Conservation (phyloP, 35 echinoderm and acorn worm species). For the Hemicentrotus pulcherrimus region DNA sequence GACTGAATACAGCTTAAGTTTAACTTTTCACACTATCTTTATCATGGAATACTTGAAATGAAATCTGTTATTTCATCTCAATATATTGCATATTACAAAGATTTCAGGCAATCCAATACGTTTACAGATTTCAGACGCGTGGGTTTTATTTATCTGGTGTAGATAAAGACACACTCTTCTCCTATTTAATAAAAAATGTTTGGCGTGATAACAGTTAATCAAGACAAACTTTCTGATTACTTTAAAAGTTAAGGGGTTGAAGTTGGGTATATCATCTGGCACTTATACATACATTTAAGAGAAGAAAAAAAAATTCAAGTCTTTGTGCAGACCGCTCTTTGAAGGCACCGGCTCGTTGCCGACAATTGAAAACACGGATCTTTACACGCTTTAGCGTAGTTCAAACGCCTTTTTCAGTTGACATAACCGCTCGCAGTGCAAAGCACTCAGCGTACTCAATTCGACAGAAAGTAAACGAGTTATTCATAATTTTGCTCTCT, state of each 20-base stretch:
- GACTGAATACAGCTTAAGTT: background rate
- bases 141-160: background rate
- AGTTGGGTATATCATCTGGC: background rate
- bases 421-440: slow-evolving; percentile 35
- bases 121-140: background rate
- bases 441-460: slow-evolving; percentile 33
- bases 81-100: background rate
- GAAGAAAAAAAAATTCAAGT: background rate
- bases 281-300: background rate
- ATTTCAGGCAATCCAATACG: background rate
- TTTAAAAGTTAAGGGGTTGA: background rate
- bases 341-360: background rate
- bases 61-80: background rate
- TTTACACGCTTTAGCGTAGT: background rate
- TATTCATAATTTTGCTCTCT: slow-evolving; percentile 47
- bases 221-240: slow-evolving; percentile 8
- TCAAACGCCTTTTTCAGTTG: slow-evolving; percentile 32
- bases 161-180: background rate
- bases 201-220: background rate
- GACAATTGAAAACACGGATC: background rate
- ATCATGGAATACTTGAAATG: background rate
- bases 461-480: slow-evolving; percentile 49
- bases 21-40: background rate
- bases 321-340: slow-evolving; percentile 3
- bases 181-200: background rate